Percentiles rank a stretch among this genome's conserved stretches.
phyloP scores from a whole-genome alignment of 64 coral and sea anemone genomes.

The Montipora efflorescens region DNA sequence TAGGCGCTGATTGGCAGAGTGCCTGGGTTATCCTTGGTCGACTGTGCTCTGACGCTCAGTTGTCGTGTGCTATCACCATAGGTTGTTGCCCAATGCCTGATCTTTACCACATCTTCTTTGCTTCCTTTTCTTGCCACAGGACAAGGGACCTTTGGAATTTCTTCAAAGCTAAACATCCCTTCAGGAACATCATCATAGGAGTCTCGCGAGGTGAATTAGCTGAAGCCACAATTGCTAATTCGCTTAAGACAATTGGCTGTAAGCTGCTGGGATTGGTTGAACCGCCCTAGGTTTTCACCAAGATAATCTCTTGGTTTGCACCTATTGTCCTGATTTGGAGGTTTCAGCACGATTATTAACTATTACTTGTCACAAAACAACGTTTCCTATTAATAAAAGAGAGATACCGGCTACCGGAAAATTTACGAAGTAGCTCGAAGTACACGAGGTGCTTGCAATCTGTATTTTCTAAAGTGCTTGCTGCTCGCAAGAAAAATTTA shows the following conservation, averaged over 20 bases:
- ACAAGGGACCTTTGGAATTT: constrained; percentile 18
- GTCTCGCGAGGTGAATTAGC: constrained; percentile 18
- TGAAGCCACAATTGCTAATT: constrained; percentile 33
- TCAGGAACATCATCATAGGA: constrained; percentile 33
- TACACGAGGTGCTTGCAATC: too few species aligned
- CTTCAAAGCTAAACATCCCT: constrained; percentile 3
- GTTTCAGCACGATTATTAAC: too few species aligned
- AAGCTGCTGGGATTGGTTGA: too few species aligned
- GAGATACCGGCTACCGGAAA: too few species aligned
- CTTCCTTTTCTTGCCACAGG: constrained; percentile 44
- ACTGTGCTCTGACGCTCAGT: constrained; percentile 39
- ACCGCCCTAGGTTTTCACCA: too few species aligned
- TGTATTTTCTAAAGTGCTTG: too few species aligned
- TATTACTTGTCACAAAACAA: too few species aligned
- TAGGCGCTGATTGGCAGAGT: constrained; percentile 50
- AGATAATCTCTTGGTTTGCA: too few species aligned
- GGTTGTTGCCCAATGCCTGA: constrained; percentile 39
- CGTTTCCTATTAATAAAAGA: too few species aligned
- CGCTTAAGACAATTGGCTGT: not conserved
- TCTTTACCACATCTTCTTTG: constrained; percentile 57
- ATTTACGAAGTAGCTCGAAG: too few species aligned
- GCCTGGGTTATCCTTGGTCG: constrained; percentile 54
- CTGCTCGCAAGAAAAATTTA: too few species aligned
- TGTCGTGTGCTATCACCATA: constrained; percentile 35
- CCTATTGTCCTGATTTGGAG: too few species aligned